phyloP scores from a whole-genome alignment of 1,140 invertebrate species.

The Halesus radiatus region DNA sequence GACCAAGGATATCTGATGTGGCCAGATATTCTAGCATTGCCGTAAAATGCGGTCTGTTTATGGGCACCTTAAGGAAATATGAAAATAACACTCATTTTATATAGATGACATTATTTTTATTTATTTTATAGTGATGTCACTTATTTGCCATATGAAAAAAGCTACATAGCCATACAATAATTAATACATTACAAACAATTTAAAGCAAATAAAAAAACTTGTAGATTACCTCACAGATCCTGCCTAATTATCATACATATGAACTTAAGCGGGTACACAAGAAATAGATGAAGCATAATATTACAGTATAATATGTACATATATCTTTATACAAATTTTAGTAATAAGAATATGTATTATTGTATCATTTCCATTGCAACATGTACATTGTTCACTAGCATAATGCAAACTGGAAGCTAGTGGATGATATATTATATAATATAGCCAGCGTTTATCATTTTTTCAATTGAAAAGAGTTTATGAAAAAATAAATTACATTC shows the following conservation, averaged over 20 bases:
- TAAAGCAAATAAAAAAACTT: conserved; percentile 38
- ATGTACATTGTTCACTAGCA: not conserved
- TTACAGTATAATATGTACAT: not conserved
- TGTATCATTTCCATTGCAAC: conserved; percentile 6
- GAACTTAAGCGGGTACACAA: conserved; percentile 2
- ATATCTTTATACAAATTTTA: conserved; percentile 2
- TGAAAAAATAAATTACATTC: too few relatives aligned
- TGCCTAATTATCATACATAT: conserved; percentile 32
- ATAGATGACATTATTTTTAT: conserved; percentile 1
- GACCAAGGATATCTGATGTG: too few relatives aligned
- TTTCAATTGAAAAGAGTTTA: too few relatives aligned
- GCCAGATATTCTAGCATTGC: too few relatives aligned
- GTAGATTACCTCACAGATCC: conserved; percentile 15
- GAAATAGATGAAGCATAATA: conserved; percentile 20
- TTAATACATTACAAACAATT: conserved; percentile 30
- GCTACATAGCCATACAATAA: conserved; percentile 24
- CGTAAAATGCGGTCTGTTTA: too few relatives aligned
- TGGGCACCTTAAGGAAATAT: too few relatives aligned
- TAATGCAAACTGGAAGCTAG: too few relatives aligned
- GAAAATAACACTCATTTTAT: not conserved
- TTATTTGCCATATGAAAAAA: conserved; percentile 33
- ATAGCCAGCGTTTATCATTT: too few relatives aligned
- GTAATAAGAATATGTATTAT: not conserved
- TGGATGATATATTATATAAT: too few relatives aligned
- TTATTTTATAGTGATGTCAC: conserved; percentile 31